A percentile compares a stretch with the other conserved stretches of the same genome.
Conservation (phyloP, 2,888 invertebrate genomes). For the Phortica okadai region DNA sequence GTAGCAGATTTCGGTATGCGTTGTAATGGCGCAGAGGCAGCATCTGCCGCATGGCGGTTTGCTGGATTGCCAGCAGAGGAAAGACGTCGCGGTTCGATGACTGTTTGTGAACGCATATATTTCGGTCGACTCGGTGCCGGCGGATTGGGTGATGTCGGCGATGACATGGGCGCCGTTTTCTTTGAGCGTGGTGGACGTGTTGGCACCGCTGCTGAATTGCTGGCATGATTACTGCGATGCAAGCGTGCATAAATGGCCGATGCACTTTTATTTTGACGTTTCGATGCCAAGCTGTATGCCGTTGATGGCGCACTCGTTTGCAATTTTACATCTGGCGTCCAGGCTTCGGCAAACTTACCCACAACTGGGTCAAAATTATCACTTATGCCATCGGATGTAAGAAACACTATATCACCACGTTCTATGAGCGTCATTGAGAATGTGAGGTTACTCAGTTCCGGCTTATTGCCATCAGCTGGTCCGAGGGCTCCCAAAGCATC, state of each 20-base stretch:
- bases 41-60: not conserved
- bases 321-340: constrained; percentile 73
- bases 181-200: constrained; percentile 65
- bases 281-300: constrained; percentile 65
- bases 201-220: constrained; percentile 47
- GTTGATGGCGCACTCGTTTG: constrained; percentile 42
- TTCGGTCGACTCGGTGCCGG: constrained; percentile 74
- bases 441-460: constrained; percentile 91
- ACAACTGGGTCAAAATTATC: constrained; percentile 96
- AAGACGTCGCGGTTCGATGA: constrained; percentile 74
- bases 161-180: constrained; percentile 55
- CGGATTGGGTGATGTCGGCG: constrained; percentile 43
- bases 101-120: constrained; percentile 76
- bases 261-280: constrained; percentile 75
- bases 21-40: constrained; percentile 44
- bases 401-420: constrained; percentile 88
- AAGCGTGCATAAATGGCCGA: constrained; percentile 73
- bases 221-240: constrained; percentile 56
- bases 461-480: constrained; percentile 89
- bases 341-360: constrained; percentile 86
- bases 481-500: constrained; percentile 93
- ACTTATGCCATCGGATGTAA: constrained; percentile 93
- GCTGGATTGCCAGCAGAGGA: constrained; percentile 47
- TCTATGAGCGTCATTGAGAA: constrained; percentile 88
- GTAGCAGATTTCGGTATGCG: constrained; percentile 77